Evolutionary conservation across 2,113 vertebrate genomes (phyloP).

Genomic region (Nematolebias whitei): DNA sequence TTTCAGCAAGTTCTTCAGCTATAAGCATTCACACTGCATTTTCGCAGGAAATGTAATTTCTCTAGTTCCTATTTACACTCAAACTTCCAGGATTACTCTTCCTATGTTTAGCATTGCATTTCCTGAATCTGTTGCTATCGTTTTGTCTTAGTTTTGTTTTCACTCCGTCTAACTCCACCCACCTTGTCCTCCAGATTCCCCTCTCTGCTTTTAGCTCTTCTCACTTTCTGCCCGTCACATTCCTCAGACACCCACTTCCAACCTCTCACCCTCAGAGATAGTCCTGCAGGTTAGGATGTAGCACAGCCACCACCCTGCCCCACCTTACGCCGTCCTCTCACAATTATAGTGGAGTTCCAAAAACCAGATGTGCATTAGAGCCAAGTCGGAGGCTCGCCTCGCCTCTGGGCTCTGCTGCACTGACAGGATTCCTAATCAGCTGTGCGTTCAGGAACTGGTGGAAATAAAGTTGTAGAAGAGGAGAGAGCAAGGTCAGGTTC

Average conservation of each 20-base stretch:
- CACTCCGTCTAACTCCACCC: not conserved
- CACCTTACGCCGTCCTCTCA: constrained; percentile 11
- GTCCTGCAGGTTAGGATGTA: constrained; percentile 1
- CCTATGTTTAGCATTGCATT: no score
- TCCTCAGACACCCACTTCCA: constrained; percentile 43
- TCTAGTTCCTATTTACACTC: no score
- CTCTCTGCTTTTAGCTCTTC: constrained; percentile 44
- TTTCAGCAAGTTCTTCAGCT: no score
- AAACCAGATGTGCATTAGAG: constrained; percentile 74
- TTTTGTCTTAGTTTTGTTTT: constrained; percentile 1
- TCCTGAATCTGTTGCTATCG: no score
- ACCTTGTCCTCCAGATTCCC: not conserved
- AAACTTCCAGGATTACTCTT: no score
- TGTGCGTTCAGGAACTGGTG: constrained; percentile 21
- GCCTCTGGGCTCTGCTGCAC: constrained; percentile 44
- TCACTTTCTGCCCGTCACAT: constrained; percentile 38
- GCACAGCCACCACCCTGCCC: constrained; percentile 2
- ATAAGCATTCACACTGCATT: no score
- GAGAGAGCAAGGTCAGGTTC: constrained; percentile 14
- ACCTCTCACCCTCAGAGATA: constrained; percentile 27
- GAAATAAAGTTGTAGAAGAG: constrained; percentile 8
- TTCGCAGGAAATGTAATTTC: no score
- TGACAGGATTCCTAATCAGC: constrained; percentile 63
- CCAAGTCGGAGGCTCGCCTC: constrained; percentile 25
- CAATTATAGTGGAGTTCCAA: constrained; percentile 57